These are phyloP conservation scores for Chrysemys picta DNA, from an alignment of 2,113 vertebrate species.

Conservation along the genomic window DNA sequence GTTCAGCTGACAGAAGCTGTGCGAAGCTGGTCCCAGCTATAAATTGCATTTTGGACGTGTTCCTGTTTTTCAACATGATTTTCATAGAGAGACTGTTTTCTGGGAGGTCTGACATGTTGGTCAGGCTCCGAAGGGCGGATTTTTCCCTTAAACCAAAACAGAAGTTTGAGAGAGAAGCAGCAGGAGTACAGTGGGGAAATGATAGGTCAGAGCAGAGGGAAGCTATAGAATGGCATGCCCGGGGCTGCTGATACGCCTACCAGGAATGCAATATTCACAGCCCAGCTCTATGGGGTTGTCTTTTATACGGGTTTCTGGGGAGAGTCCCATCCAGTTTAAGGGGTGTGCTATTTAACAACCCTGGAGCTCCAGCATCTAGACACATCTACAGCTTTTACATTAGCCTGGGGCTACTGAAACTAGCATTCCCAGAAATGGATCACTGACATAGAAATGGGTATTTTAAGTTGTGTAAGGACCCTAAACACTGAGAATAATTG, in stretches of 20 bases:
- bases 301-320: neutral
- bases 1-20: neutral
- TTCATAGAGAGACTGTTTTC: neutral
- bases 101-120: neutral
- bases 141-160: neutral
- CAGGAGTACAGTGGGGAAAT: neutral
- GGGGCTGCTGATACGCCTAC: rapidly evolving
- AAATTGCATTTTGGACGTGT: neutral
- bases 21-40: neutral
- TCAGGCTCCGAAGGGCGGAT: neutral
- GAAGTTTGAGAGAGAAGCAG: neutral
- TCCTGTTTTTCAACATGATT: neutral
- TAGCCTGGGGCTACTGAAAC: neutral
- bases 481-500: neutral
- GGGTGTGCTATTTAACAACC: neutral
- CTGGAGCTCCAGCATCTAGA: neutral
- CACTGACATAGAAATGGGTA: neutral
- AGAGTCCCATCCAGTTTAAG: neutral
- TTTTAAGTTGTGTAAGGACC: neutral
- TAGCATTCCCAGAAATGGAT: neutral
- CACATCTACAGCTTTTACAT: constrained; percentile 3
- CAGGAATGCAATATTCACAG: neutral
- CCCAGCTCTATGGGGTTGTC: neutral
- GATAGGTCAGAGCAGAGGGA: neutral
- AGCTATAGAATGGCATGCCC: neutral